Conservation (phyloP, 2,888 invertebrate genomes). For the Xestia c-nigrum region DNA sequence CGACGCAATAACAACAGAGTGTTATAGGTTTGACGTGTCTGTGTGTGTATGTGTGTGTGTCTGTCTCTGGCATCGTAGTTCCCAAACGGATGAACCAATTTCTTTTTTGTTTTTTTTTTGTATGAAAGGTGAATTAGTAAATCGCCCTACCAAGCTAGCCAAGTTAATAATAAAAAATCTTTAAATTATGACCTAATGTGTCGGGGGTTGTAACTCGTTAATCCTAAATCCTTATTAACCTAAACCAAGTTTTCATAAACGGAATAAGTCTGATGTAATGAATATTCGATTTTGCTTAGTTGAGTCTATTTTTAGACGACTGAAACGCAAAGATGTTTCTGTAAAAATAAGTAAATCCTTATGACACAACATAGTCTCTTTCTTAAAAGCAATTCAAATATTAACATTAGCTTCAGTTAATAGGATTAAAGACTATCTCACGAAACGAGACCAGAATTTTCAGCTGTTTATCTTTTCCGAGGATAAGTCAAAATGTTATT, state of each 20-base stretch:
- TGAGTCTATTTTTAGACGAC: neutral
- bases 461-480: slow-evolving; percentile 46
- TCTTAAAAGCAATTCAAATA: slow-evolving; percentile 57
- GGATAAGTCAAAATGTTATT: slow-evolving; percentile 44
- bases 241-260: neutral
- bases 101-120: too few species aligned
- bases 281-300: neutral
- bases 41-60: too few species aligned
- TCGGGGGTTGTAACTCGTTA: too few species aligned
- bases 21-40: too few species aligned
- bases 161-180: too few species aligned
- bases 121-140: too few species aligned
- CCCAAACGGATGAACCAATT: too few species aligned
- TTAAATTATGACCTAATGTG: too few species aligned
- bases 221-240: neutral
- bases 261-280: neutral
- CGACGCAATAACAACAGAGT: too few species aligned
- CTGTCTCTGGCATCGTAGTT: too few species aligned
- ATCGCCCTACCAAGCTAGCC: too few species aligned
- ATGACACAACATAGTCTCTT: slow-evolving; percentile 27
- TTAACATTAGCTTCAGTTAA: slow-evolving; percentile 46
- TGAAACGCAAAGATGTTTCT: slow-evolving; percentile 1
- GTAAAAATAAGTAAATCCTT: slow-evolving; percentile 20
- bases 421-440: slow-evolving; percentile 51
- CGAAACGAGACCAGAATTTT: slow-evolving; percentile 36